Evolutionary conservation across 2,888 invertebrate genomes (phyloP).

Genomic region (Lacanobia wlatinum): DNA sequence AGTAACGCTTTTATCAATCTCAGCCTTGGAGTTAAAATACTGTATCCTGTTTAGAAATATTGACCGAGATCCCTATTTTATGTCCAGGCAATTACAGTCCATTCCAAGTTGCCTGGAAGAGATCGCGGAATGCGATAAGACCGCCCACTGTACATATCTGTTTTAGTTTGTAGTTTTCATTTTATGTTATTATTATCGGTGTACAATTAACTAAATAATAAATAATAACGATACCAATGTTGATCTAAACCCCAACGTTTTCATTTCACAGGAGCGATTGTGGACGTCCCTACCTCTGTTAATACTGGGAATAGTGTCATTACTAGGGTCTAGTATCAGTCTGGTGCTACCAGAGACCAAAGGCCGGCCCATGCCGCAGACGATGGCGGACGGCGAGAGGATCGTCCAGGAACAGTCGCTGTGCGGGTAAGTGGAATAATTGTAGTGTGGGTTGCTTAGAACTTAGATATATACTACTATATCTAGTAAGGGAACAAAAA

Average conservation of each 20-base stretch:
- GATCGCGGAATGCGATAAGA: no score
- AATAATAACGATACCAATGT: no score
- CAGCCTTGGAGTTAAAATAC: background rate
- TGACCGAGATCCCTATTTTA: background rate
- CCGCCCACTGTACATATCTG: no score
- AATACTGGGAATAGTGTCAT: conserved; percentile 75
- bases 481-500: no score
- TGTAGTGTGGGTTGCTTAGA: background rate
- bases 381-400: conserved; percentile 82
- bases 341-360: conserved; percentile 82
- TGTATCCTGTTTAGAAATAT: background rate
- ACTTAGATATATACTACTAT: no score
- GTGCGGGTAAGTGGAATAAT: conserved; percentile 34
- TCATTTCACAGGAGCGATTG: conserved; percentile 75
- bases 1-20: background rate
- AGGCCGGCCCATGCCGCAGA: conserved; percentile 84
- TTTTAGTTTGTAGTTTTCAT: no score
- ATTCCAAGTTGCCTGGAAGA: no score
- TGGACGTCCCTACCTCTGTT: conserved; percentile 82
- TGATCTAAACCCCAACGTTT: background rate
- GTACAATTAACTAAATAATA: no score
- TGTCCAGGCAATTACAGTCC: no score
- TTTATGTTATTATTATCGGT: no score
- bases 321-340: conserved; percentile 73
- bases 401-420: conserved; percentile 73